A percentile compares a stretch with the other conserved stretches of the same genome.
These are phyloP conservation scores for Colaptes auratus DNA, from an alignment of 2,113 vertebrate genomes.

Conservation along the genomic window DNA sequence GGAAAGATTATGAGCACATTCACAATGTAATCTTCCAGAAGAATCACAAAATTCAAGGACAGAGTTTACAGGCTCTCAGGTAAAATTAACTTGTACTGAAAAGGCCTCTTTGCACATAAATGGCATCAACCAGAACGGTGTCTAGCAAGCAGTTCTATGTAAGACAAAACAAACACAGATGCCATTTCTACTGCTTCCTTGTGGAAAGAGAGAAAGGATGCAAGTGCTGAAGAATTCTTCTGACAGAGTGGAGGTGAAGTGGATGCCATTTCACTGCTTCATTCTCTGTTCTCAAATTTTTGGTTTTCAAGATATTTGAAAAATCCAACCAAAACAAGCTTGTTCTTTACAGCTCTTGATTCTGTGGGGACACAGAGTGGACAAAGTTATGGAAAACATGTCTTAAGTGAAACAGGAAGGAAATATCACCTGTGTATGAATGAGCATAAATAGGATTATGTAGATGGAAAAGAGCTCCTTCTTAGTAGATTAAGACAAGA, in stretches of 20 bases:
- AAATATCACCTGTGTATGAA: not conserved
- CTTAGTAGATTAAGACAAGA: not conserved
- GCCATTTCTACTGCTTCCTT: not conserved
- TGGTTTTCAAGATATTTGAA: not conserved
- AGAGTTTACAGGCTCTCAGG: not conserved
- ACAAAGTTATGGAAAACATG: not conserved
- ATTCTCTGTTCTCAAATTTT: not conserved
- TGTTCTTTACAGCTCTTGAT: not conserved
- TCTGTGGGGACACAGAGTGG: not conserved
- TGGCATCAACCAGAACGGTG: accelerated
- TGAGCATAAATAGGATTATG: not conserved
- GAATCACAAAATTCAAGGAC: not conserved
- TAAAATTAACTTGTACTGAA: not conserved
- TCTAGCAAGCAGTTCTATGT: not conserved
- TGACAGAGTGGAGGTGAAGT: not conserved
- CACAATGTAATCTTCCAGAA: not conserved
- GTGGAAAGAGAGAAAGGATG: not conserved
- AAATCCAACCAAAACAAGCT: not conserved
- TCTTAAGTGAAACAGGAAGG: not conserved
- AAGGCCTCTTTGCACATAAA: not conserved
- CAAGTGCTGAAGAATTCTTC: not conserved
- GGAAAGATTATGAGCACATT: not conserved
- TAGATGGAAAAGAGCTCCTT: not conserved
- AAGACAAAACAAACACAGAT: not conserved
- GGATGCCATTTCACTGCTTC: not conserved